Percentiles rank a stretch among this genome's conserved stretches.
Conservation (phyloP, 2,888 invertebrate genomes). For the Chymomyza fuscimana region DNA sequence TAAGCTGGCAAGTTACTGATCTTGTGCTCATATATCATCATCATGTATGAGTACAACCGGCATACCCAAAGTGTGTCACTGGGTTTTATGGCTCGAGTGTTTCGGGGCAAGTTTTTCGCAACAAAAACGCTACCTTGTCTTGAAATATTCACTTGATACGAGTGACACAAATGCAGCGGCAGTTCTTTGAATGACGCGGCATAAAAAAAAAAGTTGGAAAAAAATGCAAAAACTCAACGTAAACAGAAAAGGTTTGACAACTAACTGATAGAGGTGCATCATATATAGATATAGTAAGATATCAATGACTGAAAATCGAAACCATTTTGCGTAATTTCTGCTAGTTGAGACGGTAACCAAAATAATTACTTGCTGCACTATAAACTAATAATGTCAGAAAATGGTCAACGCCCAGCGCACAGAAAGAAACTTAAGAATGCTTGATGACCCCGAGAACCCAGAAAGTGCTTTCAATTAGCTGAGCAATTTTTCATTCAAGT, state of each 20-base stretch:
- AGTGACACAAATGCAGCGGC: conserved; percentile 1
- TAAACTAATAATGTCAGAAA: background rate
- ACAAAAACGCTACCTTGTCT: background rate
- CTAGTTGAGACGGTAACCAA: background rate
- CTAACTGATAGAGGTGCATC: background rate
- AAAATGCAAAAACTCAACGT: background rate
- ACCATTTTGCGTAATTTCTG: background rate
- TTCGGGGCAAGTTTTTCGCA: background rate
- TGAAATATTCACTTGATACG: background rate
- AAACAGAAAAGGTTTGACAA: background rate
- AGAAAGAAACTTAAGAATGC: background rate
- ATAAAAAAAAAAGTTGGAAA: background rate
- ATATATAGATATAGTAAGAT: background rate
- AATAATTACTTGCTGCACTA: background rate
- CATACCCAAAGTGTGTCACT: background rate
- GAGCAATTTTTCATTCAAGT: conserved; percentile 2
- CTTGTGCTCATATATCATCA: background rate
- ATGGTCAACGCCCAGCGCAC: background rate
- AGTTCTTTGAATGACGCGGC: background rate
- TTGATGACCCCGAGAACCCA: background rate
- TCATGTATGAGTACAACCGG: background rate
- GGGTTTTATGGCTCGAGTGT: background rate
- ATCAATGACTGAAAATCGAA: conserved; percentile 7
- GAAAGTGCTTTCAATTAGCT: conserved; percentile 5
- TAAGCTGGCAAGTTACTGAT: background rate